Percentiles rank a stretch among this genome's conserved stretches.
phyloP scores from a whole-genome alignment of 2,113 vertebrate species.

The Zosterops pallidus region DNA sequence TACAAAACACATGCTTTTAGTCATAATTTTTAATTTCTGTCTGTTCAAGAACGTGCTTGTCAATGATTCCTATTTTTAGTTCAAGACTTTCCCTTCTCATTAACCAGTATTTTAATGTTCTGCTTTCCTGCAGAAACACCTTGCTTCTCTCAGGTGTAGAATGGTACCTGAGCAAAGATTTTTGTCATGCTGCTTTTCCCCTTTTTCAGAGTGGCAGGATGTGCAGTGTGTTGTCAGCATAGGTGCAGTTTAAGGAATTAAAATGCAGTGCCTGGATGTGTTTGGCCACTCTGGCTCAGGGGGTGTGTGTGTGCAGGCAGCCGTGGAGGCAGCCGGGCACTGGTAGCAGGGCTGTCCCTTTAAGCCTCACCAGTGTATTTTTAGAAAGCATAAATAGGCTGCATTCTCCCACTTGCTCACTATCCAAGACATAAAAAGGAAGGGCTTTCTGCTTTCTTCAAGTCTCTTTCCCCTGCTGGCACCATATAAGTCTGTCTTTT shows the following conservation, averaged over 20 bases:
- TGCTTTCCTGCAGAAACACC: neutral
- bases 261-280: neutral
- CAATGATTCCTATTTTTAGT: neutral
- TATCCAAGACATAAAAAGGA: slow-evolving; percentile 53
- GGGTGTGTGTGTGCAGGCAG: neutral
- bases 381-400: slow-evolving; percentile 56
- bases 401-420: slow-evolving; percentile 32
- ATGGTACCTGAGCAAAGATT: rapidly evolving
- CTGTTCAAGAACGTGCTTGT: neutral
- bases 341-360: neutral
- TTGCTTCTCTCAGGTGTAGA: neutral
- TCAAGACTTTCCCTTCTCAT: neutral
- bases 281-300: rapidly evolving
- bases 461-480: slow-evolving; percentile 53
- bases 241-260: neutral
- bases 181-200: neutral
- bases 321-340: rapidly evolving
- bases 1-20: neutral
- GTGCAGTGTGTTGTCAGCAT: neutral
- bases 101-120: neutral
- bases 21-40: neutral
- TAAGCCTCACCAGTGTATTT: slow-evolving; percentile 10
- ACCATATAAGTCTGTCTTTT: slow-evolving; percentile 67
- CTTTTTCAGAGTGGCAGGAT: neutral
- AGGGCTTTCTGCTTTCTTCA: slow-evolving; percentile 55